Conservation (phyloP, 2,113 vertebrate genomes). For the Passer domesticus region DNA sequence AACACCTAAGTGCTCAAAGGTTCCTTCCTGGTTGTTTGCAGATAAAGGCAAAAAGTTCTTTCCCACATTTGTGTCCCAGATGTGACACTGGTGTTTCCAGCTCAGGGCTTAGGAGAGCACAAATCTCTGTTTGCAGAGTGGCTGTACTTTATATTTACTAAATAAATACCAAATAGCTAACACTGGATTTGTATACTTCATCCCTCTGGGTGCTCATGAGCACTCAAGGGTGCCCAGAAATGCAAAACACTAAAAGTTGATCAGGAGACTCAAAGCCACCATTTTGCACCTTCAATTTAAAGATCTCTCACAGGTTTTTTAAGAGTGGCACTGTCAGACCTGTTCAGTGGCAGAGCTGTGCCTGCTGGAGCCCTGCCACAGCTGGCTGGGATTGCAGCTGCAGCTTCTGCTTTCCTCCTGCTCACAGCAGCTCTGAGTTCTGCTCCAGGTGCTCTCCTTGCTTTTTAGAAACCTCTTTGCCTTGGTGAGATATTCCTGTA, state of each 20-base stretch:
- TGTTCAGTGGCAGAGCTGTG: background rate
- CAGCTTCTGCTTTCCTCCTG: background rate
- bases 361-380: background rate
- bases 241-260: background rate
- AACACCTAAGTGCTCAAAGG: background rate
- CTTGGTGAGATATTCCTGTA: rapidly evolving
- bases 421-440: background rate
- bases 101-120: background rate
- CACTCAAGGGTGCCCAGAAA: background rate
- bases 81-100: background rate
- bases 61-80: background rate
- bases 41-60: background rate
- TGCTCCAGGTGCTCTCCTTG: background rate
- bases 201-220: background rate
- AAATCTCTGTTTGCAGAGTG: background rate
- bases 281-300: background rate
- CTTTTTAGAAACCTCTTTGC: background rate
- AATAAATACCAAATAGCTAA: background rate
- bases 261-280: background rate
- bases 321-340: no score
- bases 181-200: rapidly evolving
- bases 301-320: background rate
- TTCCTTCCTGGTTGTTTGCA: background rate
- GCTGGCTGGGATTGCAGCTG: background rate
- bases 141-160: background rate